Evolutionary conservation across 2,797 vertebrate species (phyloP).

Genomic region (Limnodromus scolopaceus): DNA sequence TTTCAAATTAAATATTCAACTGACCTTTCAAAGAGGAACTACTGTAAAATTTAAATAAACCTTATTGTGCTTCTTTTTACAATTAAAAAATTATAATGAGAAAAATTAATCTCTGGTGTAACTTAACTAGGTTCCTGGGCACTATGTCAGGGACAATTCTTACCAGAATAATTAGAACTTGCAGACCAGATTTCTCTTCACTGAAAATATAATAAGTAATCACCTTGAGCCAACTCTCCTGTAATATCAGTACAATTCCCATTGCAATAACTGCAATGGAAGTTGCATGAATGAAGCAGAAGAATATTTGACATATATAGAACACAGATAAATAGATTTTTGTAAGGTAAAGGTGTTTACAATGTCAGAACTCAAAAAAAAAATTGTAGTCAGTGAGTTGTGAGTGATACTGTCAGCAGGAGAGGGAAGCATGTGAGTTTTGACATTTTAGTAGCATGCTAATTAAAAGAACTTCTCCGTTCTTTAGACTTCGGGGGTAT

Average conservation of each 20-base stretch:
- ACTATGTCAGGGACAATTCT: conserved; percentile 4
- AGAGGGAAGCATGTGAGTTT: not conserved
- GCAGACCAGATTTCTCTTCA: not conserved
- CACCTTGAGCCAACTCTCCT: conserved; percentile 18
- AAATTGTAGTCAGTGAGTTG: not conserved
- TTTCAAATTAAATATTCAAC: conserved; percentile 58
- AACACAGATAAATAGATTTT: not conserved
- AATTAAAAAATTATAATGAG: conserved; percentile 28
- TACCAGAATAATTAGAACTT: conserved; percentile 33
- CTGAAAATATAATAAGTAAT: conserved; percentile 44
- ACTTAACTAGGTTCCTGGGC: conserved; percentile 1
- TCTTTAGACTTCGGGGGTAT: not conserved
- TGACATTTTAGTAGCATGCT: not conserved
- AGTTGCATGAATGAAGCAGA: not conserved
- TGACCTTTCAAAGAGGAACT: not conserved
- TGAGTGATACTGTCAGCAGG: not conserved
- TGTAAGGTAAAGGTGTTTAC: not conserved
- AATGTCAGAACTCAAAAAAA: not conserved
- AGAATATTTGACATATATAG: not conserved
- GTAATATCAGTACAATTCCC: conserved; percentile 35
- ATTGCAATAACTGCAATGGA: conserved; percentile 22
- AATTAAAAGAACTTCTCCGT: not conserved
- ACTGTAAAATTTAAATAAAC: conserved; percentile 41
- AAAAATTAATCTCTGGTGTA: conserved; percentile 21
- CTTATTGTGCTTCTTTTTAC: conserved; percentile 3